phyloP scores from a whole-genome alignment of 2,888 invertebrate species.

The Odontothrips loti region DNA sequence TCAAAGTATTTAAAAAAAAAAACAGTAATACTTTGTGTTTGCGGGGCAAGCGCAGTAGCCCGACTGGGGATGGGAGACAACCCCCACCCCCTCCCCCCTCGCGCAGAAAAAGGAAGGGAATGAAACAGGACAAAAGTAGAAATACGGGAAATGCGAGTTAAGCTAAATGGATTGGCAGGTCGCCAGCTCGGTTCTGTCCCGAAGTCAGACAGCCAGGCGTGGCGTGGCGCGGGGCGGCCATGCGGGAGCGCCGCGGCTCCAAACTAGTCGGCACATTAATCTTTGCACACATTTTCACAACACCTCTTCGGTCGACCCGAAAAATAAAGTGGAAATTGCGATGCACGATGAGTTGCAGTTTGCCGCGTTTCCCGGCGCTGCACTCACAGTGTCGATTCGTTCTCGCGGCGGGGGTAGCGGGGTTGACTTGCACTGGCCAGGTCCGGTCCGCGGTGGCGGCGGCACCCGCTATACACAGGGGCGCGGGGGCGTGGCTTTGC shows the following conservation, averaged over 20 bases:
- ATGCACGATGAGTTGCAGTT: not conserved
- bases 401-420: too few relatives aligned
- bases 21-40: too few relatives aligned
- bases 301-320: not conserved
- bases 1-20: too few relatives aligned
- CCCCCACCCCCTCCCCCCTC: too few relatives aligned
- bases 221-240: not conserved
- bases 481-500: too few relatives aligned
- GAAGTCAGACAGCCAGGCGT: not conserved
- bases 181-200: not conserved
- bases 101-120: not conserved
- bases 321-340: not conserved
- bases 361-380: too few relatives aligned
- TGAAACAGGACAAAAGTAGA: conserved; percentile 18
- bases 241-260: not conserved
- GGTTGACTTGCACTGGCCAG: too few relatives aligned
- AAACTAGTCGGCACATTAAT: conserved; percentile 6
- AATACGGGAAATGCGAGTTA: conserved; percentile 24
- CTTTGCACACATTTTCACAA: conserved; percentile 3
- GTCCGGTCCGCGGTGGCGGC: too few relatives aligned
- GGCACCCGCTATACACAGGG: too few relatives aligned
- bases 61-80: not conserved
- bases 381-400: too few relatives aligned
- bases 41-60: not conserved
- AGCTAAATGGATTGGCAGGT: conserved; percentile 19